Evolutionary conservation across 2,797 vertebrate species (phyloP).

Genomic region (Lepilemur septentrionalis): DNA sequence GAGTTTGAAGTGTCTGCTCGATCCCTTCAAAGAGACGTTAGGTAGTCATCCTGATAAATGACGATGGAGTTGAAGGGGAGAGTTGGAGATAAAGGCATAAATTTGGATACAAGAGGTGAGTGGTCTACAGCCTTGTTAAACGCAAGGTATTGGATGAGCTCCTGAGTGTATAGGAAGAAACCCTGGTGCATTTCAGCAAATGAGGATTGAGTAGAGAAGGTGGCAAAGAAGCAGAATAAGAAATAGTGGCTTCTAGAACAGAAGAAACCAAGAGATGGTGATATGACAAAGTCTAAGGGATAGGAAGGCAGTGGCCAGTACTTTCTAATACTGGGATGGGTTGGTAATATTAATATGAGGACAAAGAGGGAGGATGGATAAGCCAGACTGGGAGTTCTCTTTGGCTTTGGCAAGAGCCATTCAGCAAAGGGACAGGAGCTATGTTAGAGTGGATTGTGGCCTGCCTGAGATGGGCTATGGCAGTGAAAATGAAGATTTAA

Average conservation of each 20-base stretch:
- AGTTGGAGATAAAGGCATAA: not conserved
- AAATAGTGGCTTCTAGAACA: too few species aligned
- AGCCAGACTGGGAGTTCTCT: too few species aligned
- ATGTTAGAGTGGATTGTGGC: too few species aligned
- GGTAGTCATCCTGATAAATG: not conserved
- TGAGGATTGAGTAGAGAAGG: not conserved
- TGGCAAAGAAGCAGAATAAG: not conserved
- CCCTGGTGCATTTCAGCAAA: not conserved
- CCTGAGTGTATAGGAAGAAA: not conserved
- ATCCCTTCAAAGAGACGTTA: not conserved
- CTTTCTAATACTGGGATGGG: too few species aligned
- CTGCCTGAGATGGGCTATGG: not conserved
- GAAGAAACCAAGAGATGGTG: not conserved
- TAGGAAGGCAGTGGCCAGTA: not conserved
- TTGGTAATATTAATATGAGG: too few species aligned
- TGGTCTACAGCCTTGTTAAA: too few species aligned
- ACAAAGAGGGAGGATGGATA: too few species aligned
- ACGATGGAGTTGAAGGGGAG: not conserved
- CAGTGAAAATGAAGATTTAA: not conserved
- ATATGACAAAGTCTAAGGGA: not conserved
- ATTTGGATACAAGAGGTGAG: not conserved
- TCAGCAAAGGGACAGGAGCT: too few species aligned
- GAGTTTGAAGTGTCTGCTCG: not conserved
- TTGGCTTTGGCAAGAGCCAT: not conserved
- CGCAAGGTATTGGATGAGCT: not conserved